Percentiles rank a stretch among this genome's conserved stretches.
phyloP scores from a whole-genome alignment of 2,888 invertebrate genomes.

The Hipparchia semele region DNA sequence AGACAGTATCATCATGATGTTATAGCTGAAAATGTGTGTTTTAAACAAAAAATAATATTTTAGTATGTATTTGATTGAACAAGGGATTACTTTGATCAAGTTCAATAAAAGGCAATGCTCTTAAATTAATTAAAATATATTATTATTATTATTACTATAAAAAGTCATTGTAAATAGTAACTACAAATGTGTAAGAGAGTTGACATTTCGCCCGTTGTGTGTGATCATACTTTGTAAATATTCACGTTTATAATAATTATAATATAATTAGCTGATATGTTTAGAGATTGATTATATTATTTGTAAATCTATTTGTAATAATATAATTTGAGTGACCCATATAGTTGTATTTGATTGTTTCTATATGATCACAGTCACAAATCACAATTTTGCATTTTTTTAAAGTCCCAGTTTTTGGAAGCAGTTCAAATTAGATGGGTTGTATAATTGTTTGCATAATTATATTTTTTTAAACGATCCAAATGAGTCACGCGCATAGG shows the following conservation, averaged over 20 bases:
- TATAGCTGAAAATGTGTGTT: slow-evolving; percentile 43
- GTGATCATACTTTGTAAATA: slow-evolving; percentile 80
- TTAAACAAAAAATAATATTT: slow-evolving; percentile 15
- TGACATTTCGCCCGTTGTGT: slow-evolving; percentile 66
- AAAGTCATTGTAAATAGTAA: slow-evolving; percentile 80
- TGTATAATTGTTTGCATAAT: slow-evolving; percentile 69
- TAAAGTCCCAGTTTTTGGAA: slow-evolving; percentile 57
- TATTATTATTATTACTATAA: slow-evolving; percentile 61
- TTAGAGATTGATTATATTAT: slow-evolving; percentile 79
- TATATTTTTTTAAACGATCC: slow-evolving; percentile 63
- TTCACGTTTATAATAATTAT: slow-evolving; percentile 57
- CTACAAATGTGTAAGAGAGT: slow-evolving; percentile 71
- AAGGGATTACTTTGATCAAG: slow-evolving; percentile 76
- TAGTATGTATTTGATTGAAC: slow-evolving; percentile 53
- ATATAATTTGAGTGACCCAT: slow-evolving; percentile 75
- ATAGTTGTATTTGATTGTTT: slow-evolving; percentile 70
- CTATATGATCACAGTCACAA: slow-evolving; percentile 77
- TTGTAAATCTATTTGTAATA: slow-evolving; percentile 70
- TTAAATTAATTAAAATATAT: slow-evolving; percentile 60
- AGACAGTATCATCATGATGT: slow-evolving; percentile 39
- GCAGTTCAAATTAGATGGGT: slow-evolving; percentile 69
- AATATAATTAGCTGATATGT: slow-evolving; percentile 66
- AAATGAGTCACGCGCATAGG: slow-evolving; percentile 65
- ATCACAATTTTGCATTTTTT: slow-evolving; percentile 76
- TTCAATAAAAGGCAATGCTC: slow-evolving; percentile 79